These are phyloP conservation scores for Pseudomyrmex gracilis DNA, from an alignment of 1,140 invertebrate species.

Conservation along the genomic window DNA sequence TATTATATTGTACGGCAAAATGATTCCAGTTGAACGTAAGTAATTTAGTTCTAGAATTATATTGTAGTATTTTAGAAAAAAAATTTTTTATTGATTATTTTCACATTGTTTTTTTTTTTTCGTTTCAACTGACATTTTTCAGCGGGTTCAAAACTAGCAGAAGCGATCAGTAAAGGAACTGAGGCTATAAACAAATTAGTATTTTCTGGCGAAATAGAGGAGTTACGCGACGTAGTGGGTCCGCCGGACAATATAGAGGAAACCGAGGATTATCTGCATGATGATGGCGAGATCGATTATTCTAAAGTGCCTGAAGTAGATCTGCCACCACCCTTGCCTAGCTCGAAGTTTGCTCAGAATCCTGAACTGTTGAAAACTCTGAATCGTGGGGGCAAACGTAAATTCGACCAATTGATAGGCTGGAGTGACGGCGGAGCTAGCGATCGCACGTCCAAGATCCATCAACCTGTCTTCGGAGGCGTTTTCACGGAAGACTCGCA, in stretches of 20 bases:
- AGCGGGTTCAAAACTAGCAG: conserved; percentile 90
- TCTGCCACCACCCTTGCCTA: conserved; percentile 82
- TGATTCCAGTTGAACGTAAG: conserved; percentile 90
- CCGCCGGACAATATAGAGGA: conserved; percentile 87
- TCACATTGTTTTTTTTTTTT: conserved; percentile 19
- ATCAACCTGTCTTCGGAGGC: conserved; percentile 80
- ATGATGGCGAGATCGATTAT: conserved; percentile 84
- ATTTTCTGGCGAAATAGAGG: conserved; percentile 91
- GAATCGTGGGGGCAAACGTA: conserved; percentile 83
- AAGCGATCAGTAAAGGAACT: conserved; percentile 90
- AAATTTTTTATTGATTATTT: not conserved
- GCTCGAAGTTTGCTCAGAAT: conserved; percentile 84
- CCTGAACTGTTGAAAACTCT: conserved; percentile 82
- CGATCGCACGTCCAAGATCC: conserved; percentile 78
- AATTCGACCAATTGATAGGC: conserved; percentile 83
- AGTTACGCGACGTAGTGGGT: conserved; percentile 90
- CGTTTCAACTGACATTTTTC: conserved; percentile 67
- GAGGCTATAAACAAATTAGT: conserved; percentile 91
- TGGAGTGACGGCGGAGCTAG: conserved; percentile 79
- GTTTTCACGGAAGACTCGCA: conserved; percentile 78
- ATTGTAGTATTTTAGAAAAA: conserved; percentile 13
- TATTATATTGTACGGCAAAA: conserved; percentile 92
- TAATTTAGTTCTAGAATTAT: not conserved
- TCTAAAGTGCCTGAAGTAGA: conserved; percentile 81
- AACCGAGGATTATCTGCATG: conserved; percentile 87